Percentiles rank a stretch among this genome's conserved stretches.
Evolutionary conservation across 2,113 vertebrate species (phyloP).

Genomic region (Heterotilapia buettikoferi): DNA sequence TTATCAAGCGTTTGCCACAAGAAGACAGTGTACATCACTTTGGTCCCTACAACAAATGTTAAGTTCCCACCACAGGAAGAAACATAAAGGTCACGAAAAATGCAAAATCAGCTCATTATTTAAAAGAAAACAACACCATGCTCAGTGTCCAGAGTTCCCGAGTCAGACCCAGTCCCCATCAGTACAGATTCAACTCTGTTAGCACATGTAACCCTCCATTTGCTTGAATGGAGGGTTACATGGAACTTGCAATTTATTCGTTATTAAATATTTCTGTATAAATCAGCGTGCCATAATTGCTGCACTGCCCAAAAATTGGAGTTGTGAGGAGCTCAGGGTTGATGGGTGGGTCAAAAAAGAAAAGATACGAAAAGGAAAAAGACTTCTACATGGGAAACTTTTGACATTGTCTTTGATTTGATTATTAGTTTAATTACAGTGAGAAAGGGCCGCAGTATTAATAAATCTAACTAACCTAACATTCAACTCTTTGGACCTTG

Average conservation of each 20-base stretch:
- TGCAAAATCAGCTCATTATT: background rate
- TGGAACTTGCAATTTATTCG: background rate
- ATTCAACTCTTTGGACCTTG: background rate
- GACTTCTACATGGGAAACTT: background rate
- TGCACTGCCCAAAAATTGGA: background rate
- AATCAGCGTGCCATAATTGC: background rate
- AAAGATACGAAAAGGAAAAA: rapidly evolving
- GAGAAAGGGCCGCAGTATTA: rapidly evolving
- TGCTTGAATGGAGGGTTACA: background rate
- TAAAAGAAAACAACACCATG: background rate
- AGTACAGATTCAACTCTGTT: background rate
- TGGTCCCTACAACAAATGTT: background rate
- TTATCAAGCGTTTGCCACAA: background rate
- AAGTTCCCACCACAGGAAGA: background rate
- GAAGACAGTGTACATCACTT: background rate
- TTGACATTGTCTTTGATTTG: background rate
- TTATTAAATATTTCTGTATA: background rate
- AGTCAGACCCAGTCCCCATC: rapidly evolving
- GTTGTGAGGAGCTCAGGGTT: background rate
- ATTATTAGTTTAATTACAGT: background rate
- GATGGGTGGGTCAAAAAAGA: background rate
- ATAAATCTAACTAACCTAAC: background rate
- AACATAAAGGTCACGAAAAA: background rate
- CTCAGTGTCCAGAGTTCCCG: background rate
- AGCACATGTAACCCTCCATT: background rate